Conservation (phyloP, 1,140 invertebrate genomes). For the Micrasema longulum region DNA sequence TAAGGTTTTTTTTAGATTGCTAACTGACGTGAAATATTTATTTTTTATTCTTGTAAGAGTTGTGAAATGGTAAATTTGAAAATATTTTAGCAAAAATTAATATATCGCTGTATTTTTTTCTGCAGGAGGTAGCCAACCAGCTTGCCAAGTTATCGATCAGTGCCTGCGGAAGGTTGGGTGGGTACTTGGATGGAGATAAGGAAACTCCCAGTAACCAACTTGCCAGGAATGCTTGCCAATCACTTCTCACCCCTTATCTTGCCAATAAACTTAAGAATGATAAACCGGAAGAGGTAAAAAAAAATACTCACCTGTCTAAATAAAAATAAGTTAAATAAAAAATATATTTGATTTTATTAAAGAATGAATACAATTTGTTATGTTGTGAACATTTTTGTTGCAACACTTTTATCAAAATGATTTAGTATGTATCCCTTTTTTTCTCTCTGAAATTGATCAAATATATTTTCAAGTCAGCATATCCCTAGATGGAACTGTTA, state of each 20-base stretch:
- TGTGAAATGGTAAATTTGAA: no score
- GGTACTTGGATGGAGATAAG: conserved; percentile 76
- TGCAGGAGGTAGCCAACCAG: conserved; percentile 90
- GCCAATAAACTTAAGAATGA: conserved; percentile 80
- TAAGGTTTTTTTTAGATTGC: no score
- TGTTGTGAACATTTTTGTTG: no score
- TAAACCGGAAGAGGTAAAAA: conserved; percentile 76
- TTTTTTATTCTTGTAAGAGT: no score
- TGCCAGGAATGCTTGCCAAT: conserved; percentile 72
- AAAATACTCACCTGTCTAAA: neutral
- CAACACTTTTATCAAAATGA: no score
- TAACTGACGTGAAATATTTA: no score
- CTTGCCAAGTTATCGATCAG: conserved; percentile 87
- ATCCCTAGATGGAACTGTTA: no score
- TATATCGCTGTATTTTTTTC: conserved; percentile 4
- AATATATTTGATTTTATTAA: neutral
- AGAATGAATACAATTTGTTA: no score
- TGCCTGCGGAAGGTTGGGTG: conserved; percentile 86
- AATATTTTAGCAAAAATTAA: no score
- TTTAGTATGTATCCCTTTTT: no score
- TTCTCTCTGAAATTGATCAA: no score
- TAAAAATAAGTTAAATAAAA: conserved; percentile 6
- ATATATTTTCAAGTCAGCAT: no score
- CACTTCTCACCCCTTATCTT: conserved; percentile 92
- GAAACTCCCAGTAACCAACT: conserved; percentile 76